These are phyloP conservation scores for Sebastes itinus DNA, from an alignment of 2,797 vertebrate species.

Conservation along the genomic window DNA sequence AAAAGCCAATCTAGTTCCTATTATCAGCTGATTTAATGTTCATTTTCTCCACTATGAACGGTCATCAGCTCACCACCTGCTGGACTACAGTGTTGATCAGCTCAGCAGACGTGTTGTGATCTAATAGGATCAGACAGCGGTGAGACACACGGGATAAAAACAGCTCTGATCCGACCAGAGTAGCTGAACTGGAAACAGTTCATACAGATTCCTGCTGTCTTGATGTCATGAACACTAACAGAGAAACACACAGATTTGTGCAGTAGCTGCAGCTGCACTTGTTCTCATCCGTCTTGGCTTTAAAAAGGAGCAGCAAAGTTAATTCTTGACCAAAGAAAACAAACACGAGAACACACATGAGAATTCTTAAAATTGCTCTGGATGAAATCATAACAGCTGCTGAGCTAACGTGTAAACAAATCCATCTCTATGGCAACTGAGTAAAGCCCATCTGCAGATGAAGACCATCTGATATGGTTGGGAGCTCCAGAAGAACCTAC, in stretches of 20 bases:
- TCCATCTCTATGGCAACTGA: neutral
- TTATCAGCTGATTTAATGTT: slow-evolving; percentile 53
- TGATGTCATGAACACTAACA: neutral
- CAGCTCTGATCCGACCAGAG: neutral
- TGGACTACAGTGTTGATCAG: slow-evolving; percentile 39
- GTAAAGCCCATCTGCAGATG: neutral
- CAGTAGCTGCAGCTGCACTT: neutral
- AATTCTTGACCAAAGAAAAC: neutral
- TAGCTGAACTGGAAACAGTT: neutral
- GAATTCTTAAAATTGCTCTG: neutral
- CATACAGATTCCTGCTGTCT: neutral
- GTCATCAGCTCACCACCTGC: slow-evolving; percentile 60
- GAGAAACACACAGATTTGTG: neutral
- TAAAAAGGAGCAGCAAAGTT: neutral
- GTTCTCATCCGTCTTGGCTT: neutral
- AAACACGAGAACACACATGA: neutral
- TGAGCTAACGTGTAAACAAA: neutral
- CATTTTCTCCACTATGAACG: slow-evolving; percentile 52
- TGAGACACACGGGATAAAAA: neutral
- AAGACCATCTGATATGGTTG: neutral
- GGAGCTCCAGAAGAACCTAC: neutral
- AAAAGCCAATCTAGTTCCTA: slow-evolving; percentile 49
- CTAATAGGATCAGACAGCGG: slow-evolving; percentile 52
- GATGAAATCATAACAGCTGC: neutral
- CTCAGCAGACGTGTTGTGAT: slow-evolving; percentile 22